Evolutionary conservation across 2,888 invertebrate genomes (phyloP), one percentile per base, ranked within the genome.

Genomic region (Eristalinus sepulchralis): DNA sequence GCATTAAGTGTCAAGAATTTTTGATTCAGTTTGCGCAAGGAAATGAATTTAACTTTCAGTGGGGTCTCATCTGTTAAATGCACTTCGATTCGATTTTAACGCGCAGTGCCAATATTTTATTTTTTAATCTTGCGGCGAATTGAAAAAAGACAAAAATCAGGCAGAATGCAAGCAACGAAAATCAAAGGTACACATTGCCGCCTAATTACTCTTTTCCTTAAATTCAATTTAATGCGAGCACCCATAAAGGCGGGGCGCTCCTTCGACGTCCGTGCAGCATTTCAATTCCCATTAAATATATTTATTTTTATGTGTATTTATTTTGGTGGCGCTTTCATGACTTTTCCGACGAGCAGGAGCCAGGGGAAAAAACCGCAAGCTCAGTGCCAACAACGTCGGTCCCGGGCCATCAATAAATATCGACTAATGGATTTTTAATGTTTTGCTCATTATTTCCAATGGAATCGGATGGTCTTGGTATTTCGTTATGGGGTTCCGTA

Each of bases 391-490:
- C 83, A 84, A 79, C 24, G 73, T 62, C 73, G 53, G 82, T 64
- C 70, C 66, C 67, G 60, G 62, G 64, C 78, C 82, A 78, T 86
- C 85, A 77, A 86, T 86, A 86, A 85, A 86, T 82, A 86, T 86
- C 85, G 82, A 82, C 85, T 86, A 86, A 86, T 86, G 85, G 85
- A 86, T 86, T 86, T 86, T 86, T 86, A 86, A 86, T 86, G 85
- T 86, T 82, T 86, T 86, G 82, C 85, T 86, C 85, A 86, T 86
- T 86, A 86, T 86, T 86, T 78, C 73, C 85, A 86, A 82, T 86
- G 78, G 59, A 75, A 78, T 86, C 66, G 82, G 82, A 66, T 76
- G 75, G 84, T 66, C 75, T 53, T 81, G 77, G 75, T 75, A 84
- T 81, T 85, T 73, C 68, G 81, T 81, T 85, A 85, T 77, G 64